A percentile compares a stretch with the other conserved stretches of the same genome.
Conservation (phyloP, 30 jellyfish, hydroid and myxozoan genomes). For the Nemopilema nomurai region DNA sequence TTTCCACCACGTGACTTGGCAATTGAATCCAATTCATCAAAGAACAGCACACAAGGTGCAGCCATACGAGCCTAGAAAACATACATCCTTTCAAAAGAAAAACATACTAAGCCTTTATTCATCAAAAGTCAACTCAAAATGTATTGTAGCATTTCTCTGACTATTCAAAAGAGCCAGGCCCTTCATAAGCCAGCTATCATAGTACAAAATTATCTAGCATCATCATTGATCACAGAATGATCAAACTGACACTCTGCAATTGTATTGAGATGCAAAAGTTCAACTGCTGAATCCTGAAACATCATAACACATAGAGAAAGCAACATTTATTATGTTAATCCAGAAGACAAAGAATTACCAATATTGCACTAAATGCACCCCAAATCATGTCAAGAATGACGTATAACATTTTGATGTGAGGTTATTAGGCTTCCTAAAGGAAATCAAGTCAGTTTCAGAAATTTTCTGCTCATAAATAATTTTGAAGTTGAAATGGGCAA, state of each 20-base stretch:
- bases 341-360: no score
- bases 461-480: no score
- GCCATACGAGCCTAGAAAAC: slow-evolving; percentile 97
- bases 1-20: slow-evolving; percentile 99
- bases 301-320: no score
- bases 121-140: neutral
- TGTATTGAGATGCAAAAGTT: slow-evolving; percentile 73
- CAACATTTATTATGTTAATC: no score
- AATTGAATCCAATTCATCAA: slow-evolving; percentile 98
- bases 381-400: no score
- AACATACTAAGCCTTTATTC: neutral
- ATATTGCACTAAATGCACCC: no score
- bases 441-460: no score
- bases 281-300: no score
- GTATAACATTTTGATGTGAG: no score
- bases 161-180: slow-evolving; percentile 31
- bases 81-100: neutral
- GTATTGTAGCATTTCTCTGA: slow-evolving; percentile 66
- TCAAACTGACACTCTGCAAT: slow-evolving; percentile 21
- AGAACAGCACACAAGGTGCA: slow-evolving; percentile 99
- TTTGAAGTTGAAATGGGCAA: no score
- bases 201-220: slow-evolving; percentile 61
- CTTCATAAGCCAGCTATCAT: slow-evolving; percentile 74
- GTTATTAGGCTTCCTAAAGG: no score
- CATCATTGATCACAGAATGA: slow-evolving; percentile 42